Evolutionary conservation across 2,888 invertebrate species (phyloP).

Genomic region (Ashinkailepas kermadecensis): DNA sequence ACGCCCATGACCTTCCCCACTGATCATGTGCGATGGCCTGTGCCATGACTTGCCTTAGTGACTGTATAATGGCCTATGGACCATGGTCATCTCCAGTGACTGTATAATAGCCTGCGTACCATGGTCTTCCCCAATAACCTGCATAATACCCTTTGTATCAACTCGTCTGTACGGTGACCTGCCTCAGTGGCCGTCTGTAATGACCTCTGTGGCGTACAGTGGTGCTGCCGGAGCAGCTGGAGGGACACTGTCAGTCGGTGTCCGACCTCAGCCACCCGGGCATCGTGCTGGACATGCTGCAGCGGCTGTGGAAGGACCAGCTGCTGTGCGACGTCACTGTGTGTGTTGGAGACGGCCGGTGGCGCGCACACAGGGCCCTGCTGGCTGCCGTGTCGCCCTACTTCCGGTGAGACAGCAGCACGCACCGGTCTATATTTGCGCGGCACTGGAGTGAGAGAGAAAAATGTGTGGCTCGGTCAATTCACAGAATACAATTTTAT

Average conservation of each 20-base stretch:
- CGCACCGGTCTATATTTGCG: no score
- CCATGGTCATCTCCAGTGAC: no score
- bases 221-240: neutral
- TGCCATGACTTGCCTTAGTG: neutral
- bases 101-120: neutral
- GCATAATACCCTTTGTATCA: neutral
- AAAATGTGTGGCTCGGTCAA: no score
- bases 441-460: no score
- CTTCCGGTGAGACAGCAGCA: neutral
- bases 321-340: neutral
- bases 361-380: neutral
- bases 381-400: neutral
- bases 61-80: no score
- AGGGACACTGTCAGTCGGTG: neutral
- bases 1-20: neutral
- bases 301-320: slow-evolving; percentile 1
- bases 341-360: neutral
- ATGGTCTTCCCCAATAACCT: neutral
- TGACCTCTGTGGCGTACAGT: neutral
- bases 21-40: neutral
- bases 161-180: neutral
- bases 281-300: neutral
- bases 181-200: neutral
- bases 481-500: no score
- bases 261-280: neutral